Evolutionary conservation across 2,888 invertebrate genomes (phyloP), one percentile per base, ranked within the genome.

Genomic region (Subacronicta megacephala): DNA sequence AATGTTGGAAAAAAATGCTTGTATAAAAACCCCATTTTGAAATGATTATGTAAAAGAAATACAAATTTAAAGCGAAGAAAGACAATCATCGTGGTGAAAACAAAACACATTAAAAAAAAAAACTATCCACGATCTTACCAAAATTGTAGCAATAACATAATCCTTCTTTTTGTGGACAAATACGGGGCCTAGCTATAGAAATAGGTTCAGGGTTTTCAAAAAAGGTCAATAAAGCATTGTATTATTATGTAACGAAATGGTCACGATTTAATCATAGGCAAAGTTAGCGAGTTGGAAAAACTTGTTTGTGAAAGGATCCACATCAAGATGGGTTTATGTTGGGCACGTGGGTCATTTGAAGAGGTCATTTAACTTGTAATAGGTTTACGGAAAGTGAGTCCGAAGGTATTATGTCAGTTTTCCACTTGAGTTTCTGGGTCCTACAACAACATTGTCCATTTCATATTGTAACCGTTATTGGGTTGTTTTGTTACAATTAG

Each of bases 361-460:
- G 46, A 67, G 62, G 54, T 51, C 54, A 54, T 68, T 58, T 53
- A 61, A 72, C 69, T 63, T 55, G 38, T 57, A 42, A 68, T 60
- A 58, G 57, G 57, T 50, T 68, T 38, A 26, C 15, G 7, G 17
- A 60, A 62, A 63, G 40, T 50, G 41, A 50, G 52, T 49, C 42
- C 36, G 46, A 23, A 38, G 33, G 61, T 44, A 38, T 38, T 57
- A 53, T 29, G 49, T 33, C 49, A 20, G 38, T 60, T 60, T 45
- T 65, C 35, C n/a, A 47, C 40, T 50, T 43, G 26, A 47, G 10
- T 38, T 31, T 59, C 49, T 60, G 53, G 44, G 50, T 38, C 45
- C 26, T 13, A 38, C 13, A 37, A 61, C 33, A 40, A 47, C 37
- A 43, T 47, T 29, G 17, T 13, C 36, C 17, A n/a, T 31, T 31